phyloP scores from a whole-genome alignment of 2,888 invertebrate genomes.

The Apotomis betuletana region DNA sequence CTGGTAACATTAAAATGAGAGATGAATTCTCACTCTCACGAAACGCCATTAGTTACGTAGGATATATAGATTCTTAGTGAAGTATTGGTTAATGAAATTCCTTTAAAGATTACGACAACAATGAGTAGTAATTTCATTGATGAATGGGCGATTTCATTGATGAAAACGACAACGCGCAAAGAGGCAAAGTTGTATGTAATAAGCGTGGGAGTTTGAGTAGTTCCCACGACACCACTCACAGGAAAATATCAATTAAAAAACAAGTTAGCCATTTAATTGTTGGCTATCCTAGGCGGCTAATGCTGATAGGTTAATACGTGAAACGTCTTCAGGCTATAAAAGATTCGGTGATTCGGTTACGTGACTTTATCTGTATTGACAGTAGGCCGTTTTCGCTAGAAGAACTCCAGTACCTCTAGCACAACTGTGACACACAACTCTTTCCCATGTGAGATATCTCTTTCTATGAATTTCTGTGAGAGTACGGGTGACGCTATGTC shows the following conservation, averaged over 20 bases:
- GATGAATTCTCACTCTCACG: no score
- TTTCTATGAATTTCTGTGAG: no score
- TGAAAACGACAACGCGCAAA: slow-evolving; percentile 54
- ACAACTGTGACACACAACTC: no score
- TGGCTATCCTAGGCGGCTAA: slow-evolving; percentile 16
- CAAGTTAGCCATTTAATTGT: slow-evolving; percentile 53
- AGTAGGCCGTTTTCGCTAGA: no score
- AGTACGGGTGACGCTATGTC: no score
- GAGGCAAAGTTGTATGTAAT: slow-evolving; percentile 63
- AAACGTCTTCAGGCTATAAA: slow-evolving; percentile 5
- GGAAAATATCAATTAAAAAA: slow-evolving; percentile 69
- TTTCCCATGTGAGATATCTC: no score
- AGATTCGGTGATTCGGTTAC: not conserved
- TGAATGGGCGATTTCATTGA: slow-evolving; percentile 72
- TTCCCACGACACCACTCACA: slow-evolving; percentile 73
- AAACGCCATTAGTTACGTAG: no score
- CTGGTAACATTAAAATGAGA: no score
- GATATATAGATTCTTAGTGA: not conserved
- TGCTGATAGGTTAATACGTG: slow-evolving; percentile 18
- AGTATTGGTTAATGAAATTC: slow-evolving; percentile 2
- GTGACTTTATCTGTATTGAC: no score
- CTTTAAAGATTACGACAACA: slow-evolving; percentile 49
- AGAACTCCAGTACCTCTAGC: no score
- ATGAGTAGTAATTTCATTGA: slow-evolving; percentile 65
- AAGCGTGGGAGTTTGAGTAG: slow-evolving; percentile 72